Base-by-base conservation (phyloP, 2,888 invertebrate genomes). In the Drosophila nigricruria region DNA sequence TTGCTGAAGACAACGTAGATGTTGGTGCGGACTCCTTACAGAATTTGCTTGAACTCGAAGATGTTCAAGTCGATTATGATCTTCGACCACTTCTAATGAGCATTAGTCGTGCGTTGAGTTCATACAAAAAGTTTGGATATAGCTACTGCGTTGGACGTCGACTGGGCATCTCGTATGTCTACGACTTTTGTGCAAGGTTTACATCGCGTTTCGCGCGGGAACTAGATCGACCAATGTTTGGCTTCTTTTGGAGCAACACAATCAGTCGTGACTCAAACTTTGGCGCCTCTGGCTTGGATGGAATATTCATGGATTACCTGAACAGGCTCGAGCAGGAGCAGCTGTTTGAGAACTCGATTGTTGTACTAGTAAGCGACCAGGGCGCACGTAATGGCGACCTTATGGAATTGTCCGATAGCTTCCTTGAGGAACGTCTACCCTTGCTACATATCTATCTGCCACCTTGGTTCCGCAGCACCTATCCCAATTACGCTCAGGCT, bases 1-100 rank as follows among this genome's bases (percentile, higher is more conserved):
- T 96, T 78, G 96, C 95, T 0, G 97, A 97, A 93, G 97, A 97
- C 88, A 23, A 16, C 0, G 94, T 94, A 73, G 93, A 0, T 0
- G 52, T 27, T 1, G 25, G 49, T 3, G 27, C 56, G 1, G 1
- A 32, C 14, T 68, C 64, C 14, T 9, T 14, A 12, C 8, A 9
- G 5, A n/a, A 34, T n/a, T 9, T 32, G 9, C 8, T 23, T 8
- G 72, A 59, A 1, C 97, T 97, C 86, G 92, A 93, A 4, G 91
- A 94, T 1, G 94, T 94, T 1, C 97, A 97, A 0, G 95, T 96
- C 0, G 96, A 97, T 90, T 96, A 96, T 87, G 97, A 97, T 77
- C 93, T 96, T 65, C 93, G 96, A 45, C 95, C 97, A 0, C 95
- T 96, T 73, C 94, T 96, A 71, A 77, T 95, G 16, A 96, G 95